A percentile compares a stretch with the other conserved stretches of the same genome.
Conservation (phyloP, 1,140 invertebrate species). For the Heliothis subflexa region DNA sequence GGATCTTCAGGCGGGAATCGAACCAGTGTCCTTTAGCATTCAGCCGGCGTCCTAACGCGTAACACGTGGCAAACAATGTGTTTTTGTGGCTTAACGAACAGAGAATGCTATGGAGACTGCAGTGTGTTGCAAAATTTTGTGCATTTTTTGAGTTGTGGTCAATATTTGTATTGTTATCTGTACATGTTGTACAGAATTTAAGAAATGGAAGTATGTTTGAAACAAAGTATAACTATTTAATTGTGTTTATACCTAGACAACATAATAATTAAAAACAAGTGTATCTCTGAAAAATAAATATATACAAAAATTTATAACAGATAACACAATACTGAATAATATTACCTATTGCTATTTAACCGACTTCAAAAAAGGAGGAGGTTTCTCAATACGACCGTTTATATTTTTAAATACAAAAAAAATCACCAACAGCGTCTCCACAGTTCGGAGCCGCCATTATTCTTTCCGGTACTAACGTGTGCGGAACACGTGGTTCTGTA, state of each 20-base stretch:
- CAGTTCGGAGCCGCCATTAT: constrained; percentile 42
- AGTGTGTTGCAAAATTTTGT: constrained; percentile 39
- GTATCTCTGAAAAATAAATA: no score
- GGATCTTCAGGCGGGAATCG: constrained; percentile 48
- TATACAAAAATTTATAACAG: no score
- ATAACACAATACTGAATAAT: no score
- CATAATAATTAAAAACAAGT: no score
- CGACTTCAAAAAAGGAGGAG: no score
- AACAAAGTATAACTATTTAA: no score
- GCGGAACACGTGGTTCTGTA: constrained; percentile 70
- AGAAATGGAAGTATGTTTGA: no score
- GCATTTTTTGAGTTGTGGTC: not conserved
- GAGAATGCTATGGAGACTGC: constrained; percentile 55
- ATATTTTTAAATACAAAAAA: no score
- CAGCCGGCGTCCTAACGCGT: constrained; percentile 70
- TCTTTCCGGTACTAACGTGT: constrained; percentile 65
- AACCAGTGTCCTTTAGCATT: constrained; percentile 69
- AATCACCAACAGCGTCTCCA: constrained; percentile 49
- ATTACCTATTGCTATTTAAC: no score
- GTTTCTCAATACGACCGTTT: no score
- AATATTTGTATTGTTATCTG: not conserved
- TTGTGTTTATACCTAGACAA: no score
- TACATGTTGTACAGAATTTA: no score
- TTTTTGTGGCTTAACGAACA: constrained; percentile 73
- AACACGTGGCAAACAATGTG: constrained; percentile 81